Conservation (phyloP, 2,888 invertebrate genomes). For the Argyresthia albistria region DNA sequence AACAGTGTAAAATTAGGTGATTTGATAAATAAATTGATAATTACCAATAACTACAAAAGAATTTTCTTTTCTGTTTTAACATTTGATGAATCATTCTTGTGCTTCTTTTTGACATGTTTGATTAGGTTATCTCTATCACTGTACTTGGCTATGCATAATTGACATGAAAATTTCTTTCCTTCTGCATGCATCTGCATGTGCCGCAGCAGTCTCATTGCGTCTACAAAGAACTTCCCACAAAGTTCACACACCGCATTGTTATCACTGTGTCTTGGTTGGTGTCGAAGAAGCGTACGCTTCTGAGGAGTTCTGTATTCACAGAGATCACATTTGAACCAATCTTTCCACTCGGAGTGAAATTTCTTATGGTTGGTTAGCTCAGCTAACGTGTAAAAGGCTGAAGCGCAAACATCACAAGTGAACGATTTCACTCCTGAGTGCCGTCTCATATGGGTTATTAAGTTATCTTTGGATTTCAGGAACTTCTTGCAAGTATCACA, state of each 20-base stretch:
- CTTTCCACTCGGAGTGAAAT: constrained; percentile 26
- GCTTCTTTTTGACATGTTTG: constrained; percentile 21
- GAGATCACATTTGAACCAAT: constrained; percentile 29
- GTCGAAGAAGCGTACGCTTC: constrained; percentile 23
- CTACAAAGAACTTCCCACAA: constrained; percentile 42
- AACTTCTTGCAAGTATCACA: constrained; percentile 34
- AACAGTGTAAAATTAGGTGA: too few species aligned
- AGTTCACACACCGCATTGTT: constrained; percentile 32
- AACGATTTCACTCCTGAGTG: constrained; percentile 37
- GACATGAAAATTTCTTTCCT: constrained; percentile 34
- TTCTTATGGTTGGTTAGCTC: constrained; percentile 43
- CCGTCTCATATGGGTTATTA: constrained; percentile 34
- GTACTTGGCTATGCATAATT: constrained; percentile 34
- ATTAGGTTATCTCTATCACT: constrained; percentile 23
- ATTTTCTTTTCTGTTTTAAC: neutral
- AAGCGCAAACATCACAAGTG: constrained; percentile 45
- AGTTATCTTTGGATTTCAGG: constrained; percentile 21
- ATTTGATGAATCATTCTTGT: constrained; percentile 6
- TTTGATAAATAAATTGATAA: too few species aligned
- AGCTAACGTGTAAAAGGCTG: constrained; percentile 34
- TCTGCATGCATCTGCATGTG: constrained; percentile 38
- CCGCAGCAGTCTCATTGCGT: constrained; percentile 23
- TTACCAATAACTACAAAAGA: too few species aligned
- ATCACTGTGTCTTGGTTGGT: constrained; percentile 30
- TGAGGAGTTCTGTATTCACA: constrained; percentile 33